A percentile compares a stretch with the other conserved stretches of the same genome.
Evolutionary conservation across 2,888 invertebrate species (phyloP).

Genomic region (Xanthia icteritia): DNA sequence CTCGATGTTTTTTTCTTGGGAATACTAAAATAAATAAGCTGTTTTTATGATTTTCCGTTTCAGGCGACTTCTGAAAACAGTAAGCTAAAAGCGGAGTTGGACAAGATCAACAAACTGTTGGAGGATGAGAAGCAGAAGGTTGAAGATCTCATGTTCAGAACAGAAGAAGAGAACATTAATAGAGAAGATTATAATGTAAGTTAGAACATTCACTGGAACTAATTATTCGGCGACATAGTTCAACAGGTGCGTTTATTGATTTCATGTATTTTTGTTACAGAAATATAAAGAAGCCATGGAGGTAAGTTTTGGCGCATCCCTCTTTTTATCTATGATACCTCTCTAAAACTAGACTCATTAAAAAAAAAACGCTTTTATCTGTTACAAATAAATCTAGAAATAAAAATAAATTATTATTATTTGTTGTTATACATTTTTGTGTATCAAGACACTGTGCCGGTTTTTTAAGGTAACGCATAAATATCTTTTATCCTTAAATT

Average conservation of each 20-base stretch:
- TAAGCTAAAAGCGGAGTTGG: conserved; percentile 90
- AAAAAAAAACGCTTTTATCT: not conserved
- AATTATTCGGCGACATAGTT: not conserved
- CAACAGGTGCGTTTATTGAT: not conserved
- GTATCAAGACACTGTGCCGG: too few relatives aligned
- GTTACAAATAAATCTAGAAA: too few relatives aligned
- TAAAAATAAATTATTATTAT: too few relatives aligned
- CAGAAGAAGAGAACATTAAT: conserved; percentile 97
- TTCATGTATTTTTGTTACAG: conserved; percentile 75
- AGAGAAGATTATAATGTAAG: conserved; percentile 97
- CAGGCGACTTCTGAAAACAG: conserved; percentile 89
- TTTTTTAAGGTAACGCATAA: too few relatives aligned
- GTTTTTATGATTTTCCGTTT: conserved; percentile 41
- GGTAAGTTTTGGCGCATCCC: conserved; percentile 72
- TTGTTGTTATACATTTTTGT: too few relatives aligned
- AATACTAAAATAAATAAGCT: too few relatives aligned
- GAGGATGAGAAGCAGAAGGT: conserved; percentile 95
- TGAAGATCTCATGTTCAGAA: conserved; percentile 97
- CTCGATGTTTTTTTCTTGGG: too few relatives aligned
- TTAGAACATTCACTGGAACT: conserved; percentile 27
- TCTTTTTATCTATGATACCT: too few relatives aligned
- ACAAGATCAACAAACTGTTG: conserved; percentile 91
- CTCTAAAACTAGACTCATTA: too few relatives aligned
- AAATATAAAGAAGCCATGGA: conserved; percentile 89
- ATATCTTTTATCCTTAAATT: too few relatives aligned